phyloP scores from a whole-genome alignment of 2,888 invertebrate genomes.

The Iselma pallidipennis region DNA sequence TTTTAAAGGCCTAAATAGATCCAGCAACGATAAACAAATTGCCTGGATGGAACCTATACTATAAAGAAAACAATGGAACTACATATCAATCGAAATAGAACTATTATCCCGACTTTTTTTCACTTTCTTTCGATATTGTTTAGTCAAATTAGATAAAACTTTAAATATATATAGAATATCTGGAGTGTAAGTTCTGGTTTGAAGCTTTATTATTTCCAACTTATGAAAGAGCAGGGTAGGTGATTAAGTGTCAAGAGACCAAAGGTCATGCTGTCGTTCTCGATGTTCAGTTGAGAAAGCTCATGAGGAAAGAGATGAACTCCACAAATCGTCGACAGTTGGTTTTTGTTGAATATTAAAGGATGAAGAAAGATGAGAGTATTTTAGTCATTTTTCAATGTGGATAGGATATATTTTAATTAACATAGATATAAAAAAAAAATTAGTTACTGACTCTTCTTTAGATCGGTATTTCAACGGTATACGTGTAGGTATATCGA shows the following conservation, averaged over 20 bases:
- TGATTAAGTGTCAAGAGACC: neutral
- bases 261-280: neutral
- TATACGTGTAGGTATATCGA: too few relatives aligned
- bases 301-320: neutral
- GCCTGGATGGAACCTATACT: slow-evolving; percentile 5
- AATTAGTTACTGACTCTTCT: too few relatives aligned
- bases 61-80: neutral
- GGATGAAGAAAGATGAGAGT: neutral
- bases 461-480: too few relatives aligned
- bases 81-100: too few relatives aligned
- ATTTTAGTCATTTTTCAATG: neutral
- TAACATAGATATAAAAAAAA: too few relatives aligned
- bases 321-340: neutral
- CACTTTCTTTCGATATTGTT: too few relatives aligned
- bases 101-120: too few relatives aligned
- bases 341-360: neutral
- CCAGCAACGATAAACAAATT: slow-evolving; percentile 17
- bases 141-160: too few relatives aligned
- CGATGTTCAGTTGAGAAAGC: neutral
- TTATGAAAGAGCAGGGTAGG: neutral
- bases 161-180: too few relatives aligned
- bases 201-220: neutral
- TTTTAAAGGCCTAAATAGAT: slow-evolving; percentile 14
- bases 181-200: too few relatives aligned
- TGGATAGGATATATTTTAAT: too few relatives aligned